Conservation (phyloP, 2,888 invertebrate genomes). For the Dione vanillae region DNA sequence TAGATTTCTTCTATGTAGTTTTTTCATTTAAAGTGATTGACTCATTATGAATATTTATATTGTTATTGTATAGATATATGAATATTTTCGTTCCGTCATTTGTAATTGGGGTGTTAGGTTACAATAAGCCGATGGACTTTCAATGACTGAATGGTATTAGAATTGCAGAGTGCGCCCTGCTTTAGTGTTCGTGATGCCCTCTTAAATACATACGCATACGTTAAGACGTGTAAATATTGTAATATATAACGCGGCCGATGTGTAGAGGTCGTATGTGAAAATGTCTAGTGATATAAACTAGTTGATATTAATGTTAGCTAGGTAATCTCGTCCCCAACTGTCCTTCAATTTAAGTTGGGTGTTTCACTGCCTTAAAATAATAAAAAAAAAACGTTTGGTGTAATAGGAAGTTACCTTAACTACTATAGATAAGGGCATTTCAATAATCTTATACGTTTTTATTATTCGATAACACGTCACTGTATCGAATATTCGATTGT, state of each 20-base stretch:
- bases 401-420: slow-evolving; percentile 75
- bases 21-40: slow-evolving; percentile 75
- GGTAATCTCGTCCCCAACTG: slow-evolving; percentile 83
- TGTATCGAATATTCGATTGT: slow-evolving; percentile 27
- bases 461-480: slow-evolving; percentile 60
- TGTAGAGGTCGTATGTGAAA: slow-evolving; percentile 81
- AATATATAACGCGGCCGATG: slow-evolving; percentile 77
- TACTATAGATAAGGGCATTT: slow-evolving; percentile 78
- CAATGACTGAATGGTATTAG: slow-evolving; percentile 75
- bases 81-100: slow-evolving; percentile 74
- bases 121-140: slow-evolving; percentile 82
- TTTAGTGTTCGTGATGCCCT: slow-evolving; percentile 68
- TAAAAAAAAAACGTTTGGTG: slow-evolving; percentile 69
- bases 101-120: slow-evolving; percentile 76
- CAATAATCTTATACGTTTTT: slow-evolving; percentile 57
- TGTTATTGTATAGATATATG: slow-evolving; percentile 79
- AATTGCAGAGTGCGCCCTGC: slow-evolving; percentile 69
- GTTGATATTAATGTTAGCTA: slow-evolving; percentile 81
- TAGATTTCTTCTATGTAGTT: slow-evolving; percentile 78
- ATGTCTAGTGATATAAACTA: slow-evolving; percentile 81
- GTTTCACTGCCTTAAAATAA: slow-evolving; percentile 84
- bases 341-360: slow-evolving; percentile 83
- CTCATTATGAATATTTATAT: slow-evolving; percentile 74
- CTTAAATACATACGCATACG: slow-evolving; percentile 66
- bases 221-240: slow-evolving; percentile 83